Base-by-base conservation (phyloP, 2,797 vertebrate genomes). In the Nyctibius grandis region DNA sequence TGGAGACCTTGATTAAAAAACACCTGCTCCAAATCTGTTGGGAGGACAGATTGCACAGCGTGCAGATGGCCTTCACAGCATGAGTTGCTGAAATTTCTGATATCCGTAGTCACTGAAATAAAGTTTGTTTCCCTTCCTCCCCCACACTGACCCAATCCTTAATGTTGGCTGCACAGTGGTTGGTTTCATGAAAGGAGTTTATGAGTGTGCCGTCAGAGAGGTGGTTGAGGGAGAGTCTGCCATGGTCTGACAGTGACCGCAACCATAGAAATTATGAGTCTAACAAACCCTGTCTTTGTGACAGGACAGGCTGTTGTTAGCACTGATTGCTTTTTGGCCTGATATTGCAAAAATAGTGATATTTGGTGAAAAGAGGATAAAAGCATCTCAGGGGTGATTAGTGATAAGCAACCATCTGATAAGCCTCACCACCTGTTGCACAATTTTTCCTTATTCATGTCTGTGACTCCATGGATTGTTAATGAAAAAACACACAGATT, bases 1-100 rank as follows among this genome's bases (percentile, higher is more conserved):
- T 97, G 96, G 95, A 96, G 86, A 72, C 75, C 84, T 83, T 80
- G 90, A 91, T 92, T 91, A 72, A 80, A 94, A 95, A 53, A 23
- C 88, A 89, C 83, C 96, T 96, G 85, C 88, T 95, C 77, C 67
- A 89, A 48, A 84, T 85, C 47, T 73, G 47, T 36, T 47, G 82
- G 81, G 78, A 87, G 80, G 60, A 40, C 56, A 68, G 94, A 95
- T 91, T 93, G 64, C 91, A 82, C 25, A 67, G 94, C 0, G 0
- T 47, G 68, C 93, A 96, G 93, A 86, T 87, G 94, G 88, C 75
- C 86, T 77, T 44, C 69, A 2, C 42, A 19, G 77, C 8, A 2
- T 1, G 42, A 67, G 26, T 40, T 91, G 80, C 68, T 72, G 94
- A 68, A 78, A 26, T 36, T 82, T 33, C 86, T 96, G 67, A 80